Percentiles rank a stretch among this genome's conserved stretches.
Evolutionary conservation across 2,888 invertebrate species (phyloP).

Genomic region (Cremastinae sp.): DNA sequence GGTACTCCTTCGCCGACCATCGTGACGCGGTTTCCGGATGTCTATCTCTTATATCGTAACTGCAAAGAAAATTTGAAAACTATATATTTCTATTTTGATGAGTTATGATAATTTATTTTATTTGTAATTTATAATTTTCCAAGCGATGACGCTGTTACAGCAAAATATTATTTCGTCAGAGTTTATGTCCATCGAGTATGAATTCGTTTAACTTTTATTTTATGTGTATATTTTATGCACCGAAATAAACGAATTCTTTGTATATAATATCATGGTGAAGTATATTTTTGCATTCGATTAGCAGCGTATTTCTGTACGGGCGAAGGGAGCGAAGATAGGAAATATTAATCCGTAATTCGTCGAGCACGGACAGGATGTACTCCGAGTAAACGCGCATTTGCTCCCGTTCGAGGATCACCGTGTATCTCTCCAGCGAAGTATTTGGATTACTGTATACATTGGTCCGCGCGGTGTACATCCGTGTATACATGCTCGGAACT

Average conservation of each 20-base stretch:
- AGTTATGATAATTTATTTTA: too few species aligned
- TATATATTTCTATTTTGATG: too few species aligned
- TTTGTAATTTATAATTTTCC: too few species aligned
- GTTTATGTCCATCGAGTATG: too few species aligned
- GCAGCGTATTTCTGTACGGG: background rate
- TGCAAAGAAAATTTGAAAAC: conserved; percentile 79
- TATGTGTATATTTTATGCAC: too few species aligned
- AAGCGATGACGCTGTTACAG: too few species aligned
- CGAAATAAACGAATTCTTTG: too few species aligned
- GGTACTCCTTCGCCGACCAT: conserved; percentile 86
- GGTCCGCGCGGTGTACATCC: conserved; percentile 60
- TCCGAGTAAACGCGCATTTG: conserved; percentile 39
- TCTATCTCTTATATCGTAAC: conserved; percentile 86
- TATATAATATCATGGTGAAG: too few species aligned
- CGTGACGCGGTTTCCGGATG: conserved; percentile 83
- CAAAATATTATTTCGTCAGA: too few species aligned
- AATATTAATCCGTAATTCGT: conserved; percentile 26
- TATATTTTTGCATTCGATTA: too few species aligned
- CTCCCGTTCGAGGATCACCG: conserved; percentile 27
- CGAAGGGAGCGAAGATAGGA: background rate
- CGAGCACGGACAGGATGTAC: conserved; percentile 41
- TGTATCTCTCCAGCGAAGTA: conserved; percentile 45
- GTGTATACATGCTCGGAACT: conserved; percentile 61
- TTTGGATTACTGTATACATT: conserved; percentile 62
- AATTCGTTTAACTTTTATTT: too few species aligned